Evolutionary conservation across 1,140 invertebrate species (phyloP).

Genomic region (Dryas iulia): DNA sequence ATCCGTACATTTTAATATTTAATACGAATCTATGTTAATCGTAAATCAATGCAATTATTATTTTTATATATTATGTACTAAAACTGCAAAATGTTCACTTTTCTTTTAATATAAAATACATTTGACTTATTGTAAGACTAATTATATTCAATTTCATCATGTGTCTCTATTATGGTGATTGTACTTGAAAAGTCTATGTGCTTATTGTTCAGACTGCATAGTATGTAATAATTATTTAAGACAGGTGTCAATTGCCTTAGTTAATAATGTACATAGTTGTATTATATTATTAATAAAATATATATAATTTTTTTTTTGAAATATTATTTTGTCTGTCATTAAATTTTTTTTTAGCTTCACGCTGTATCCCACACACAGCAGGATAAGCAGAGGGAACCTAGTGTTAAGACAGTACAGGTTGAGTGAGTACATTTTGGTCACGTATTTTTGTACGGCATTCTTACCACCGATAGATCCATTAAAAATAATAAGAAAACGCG

Average conservation of each 20-base stretch:
- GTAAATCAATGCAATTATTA: slow-evolving; percentile 10
- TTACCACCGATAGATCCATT: no score
- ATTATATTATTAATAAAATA: slow-evolving; percentile 16
- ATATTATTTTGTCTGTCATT: background rate
- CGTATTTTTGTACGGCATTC: no score
- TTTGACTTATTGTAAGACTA: background rate
- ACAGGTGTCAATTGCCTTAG: slow-evolving; percentile 20
- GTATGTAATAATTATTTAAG: slow-evolving; percentile 21
- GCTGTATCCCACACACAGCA: no score
- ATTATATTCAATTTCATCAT: slow-evolving; percentile 1
- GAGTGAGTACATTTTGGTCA: no score
- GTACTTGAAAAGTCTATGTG: slow-evolving; percentile 10
- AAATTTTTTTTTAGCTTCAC: no score
- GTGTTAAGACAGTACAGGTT: no score
- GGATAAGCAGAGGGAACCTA: no score
- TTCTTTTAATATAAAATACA: background rate
- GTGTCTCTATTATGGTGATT: slow-evolving; percentile 17
- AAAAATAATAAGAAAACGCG: no score
- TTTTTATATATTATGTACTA: slow-evolving; percentile 9
- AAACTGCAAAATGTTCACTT: background rate
- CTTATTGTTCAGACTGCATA: slow-evolving; percentile 18
- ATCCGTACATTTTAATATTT: background rate
- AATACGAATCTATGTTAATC: slow-evolving; percentile 10
- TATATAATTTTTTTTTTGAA: slow-evolving; percentile 1
- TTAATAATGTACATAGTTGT: slow-evolving; percentile 26